Base-by-base conservation (phyloP, 2,888 invertebrate genomes). In the Metalampra italica region DNA sequence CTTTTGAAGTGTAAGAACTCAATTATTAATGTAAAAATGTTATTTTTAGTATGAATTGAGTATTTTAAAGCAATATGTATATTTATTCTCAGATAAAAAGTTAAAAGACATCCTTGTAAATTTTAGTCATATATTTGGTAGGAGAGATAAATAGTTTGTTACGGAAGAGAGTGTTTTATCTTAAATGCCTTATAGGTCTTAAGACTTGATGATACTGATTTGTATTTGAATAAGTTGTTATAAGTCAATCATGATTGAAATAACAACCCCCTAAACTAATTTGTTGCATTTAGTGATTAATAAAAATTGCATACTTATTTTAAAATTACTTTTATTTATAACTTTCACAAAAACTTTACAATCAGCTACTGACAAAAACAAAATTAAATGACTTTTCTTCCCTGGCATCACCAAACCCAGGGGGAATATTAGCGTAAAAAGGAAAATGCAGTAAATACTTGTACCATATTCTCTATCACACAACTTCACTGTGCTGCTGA, bases 241-340 rank as follows among this genome's bases (percentile, higher is more conserved):
- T 71, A 64, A n/a, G n/a, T 80, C 77, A 74, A 71, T 75, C 74
- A 77, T 73, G 73, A 71, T 78, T 77, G 78, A 80, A 66, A 72
- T 78, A 77, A 70, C 84, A 82, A 84, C 83, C 78, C 66, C 59
- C 66, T 79, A 78, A 82, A 80, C 77, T 87, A 82, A 86, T 87
- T 83, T 87, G 88, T 88, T 89, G 88, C 89, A 89, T 88, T 88
- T 89, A 88, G 88, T 82, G 82, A 85, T 73, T 80, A 87, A 86
- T 86, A 84, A 87, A 72, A 88, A 86, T 87, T 88, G 86, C 88
- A 89, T 89, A 88, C 87, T 75, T 88, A 88, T 87, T 87, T 88
- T 84, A 71, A 64, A 47, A 58, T 60, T 68, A 55, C 39, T 72
- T 78, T 75, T 67, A 68, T 61, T 71, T 54, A 50, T 29, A 22